phyloP scores from a whole-genome alignment of 2,113 vertebrate species.

The Sylvicapra grimmia region DNA sequence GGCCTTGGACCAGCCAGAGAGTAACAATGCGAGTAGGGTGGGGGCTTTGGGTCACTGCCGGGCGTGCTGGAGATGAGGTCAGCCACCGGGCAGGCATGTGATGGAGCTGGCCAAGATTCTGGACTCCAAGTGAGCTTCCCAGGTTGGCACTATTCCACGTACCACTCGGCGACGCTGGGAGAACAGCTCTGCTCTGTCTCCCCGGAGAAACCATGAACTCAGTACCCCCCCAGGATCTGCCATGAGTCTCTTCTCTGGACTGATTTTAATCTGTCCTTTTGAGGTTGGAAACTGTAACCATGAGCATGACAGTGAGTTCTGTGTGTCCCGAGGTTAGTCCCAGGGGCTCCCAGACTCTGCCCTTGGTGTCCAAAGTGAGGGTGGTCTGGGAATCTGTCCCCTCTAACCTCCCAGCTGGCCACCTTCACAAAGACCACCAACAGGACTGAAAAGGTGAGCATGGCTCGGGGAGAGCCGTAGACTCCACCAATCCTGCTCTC shows the following conservation, averaged over 20 bases:
- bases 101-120: not conserved
- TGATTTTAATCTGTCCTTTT: not conserved
- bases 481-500: not conserved
- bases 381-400: not conserved
- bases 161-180: accelerated
- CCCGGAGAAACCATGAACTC: not conserved
- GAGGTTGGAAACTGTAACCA: not conserved
- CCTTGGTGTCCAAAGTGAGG: not conserved
- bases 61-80: not conserved
- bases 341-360: not conserved
- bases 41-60: not conserved
- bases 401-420: accelerated
- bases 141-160: accelerated
- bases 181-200: too few species aligned
- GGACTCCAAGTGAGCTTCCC: not conserved
- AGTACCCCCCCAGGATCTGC: not conserved
- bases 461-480: too few species aligned
- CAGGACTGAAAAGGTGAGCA: accelerated
- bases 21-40: accelerated
- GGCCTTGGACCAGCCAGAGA: not conserved
- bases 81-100: not conserved
- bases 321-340: too few species aligned
- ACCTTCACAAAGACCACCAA: too few species aligned
- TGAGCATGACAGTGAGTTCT: not conserved
- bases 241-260: not conserved